Evolutionary conservation across 2,113 vertebrate species (phyloP).

Genomic region (Alethe castanea): DNA sequence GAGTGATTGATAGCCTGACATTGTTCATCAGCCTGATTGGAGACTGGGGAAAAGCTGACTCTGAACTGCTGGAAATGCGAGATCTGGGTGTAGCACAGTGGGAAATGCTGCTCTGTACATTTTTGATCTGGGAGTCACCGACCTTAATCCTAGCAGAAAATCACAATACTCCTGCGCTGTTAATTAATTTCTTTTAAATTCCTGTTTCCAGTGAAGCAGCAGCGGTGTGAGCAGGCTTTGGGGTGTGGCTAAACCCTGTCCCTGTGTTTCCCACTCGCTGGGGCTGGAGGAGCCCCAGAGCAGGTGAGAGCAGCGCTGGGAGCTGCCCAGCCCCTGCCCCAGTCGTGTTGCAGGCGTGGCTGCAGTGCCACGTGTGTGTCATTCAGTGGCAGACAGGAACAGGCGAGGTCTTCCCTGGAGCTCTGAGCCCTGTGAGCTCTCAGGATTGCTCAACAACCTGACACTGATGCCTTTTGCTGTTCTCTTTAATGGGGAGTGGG

Average conservation of each 20-base stretch:
- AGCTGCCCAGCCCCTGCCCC: constrained; percentile 22
- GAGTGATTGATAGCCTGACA: constrained; percentile 73
- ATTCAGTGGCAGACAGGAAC: constrained; percentile 64
- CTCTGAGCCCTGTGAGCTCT: constrained; percentile 11
- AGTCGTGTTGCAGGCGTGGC: constrained; percentile 67
- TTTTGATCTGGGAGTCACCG: neutral
- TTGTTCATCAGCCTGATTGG: rapidly evolving
- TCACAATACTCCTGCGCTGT: rapidly evolving
- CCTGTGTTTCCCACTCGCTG: rapidly evolving
- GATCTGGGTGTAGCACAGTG: rapidly evolving
- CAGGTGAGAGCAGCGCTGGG: neutral
- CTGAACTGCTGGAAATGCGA: rapidly evolving
- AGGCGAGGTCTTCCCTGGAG: neutral
- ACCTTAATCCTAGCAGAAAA: rapidly evolving
- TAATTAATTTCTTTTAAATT: no score
- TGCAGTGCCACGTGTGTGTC: constrained; percentile 65
- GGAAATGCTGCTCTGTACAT: rapidly evolving
- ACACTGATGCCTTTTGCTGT: neutral
- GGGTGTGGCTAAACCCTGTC: rapidly evolving
- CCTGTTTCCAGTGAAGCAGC: rapidly evolving
- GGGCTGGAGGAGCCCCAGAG: neutral
- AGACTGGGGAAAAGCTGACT: rapidly evolving
- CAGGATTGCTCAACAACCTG: constrained; percentile 29
- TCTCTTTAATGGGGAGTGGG: rapidly evolving
- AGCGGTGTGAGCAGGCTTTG: rapidly evolving